Percentiles rank a stretch among this genome's conserved stretches.
Conservation (phyloP, 2,797 vertebrate genomes). For the Arnoldichthys spilopterus region DNA sequence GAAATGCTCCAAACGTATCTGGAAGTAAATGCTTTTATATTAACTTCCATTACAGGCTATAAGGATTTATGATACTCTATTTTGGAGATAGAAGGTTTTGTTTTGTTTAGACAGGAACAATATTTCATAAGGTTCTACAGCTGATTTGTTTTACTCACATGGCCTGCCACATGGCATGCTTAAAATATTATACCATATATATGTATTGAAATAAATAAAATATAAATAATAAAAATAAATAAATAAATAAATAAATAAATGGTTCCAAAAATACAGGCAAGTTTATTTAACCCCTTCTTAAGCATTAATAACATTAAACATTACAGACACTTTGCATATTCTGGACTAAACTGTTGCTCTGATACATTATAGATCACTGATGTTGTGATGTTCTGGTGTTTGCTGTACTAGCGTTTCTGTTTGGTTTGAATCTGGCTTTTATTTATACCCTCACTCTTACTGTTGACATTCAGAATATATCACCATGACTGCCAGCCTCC, state of each 20-base stretch:
- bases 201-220: no score
- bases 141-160: no score
- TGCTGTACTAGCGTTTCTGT: not conserved
- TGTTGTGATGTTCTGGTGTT: not conserved
- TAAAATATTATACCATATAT: no score
- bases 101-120: no score
- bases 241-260: not conserved
- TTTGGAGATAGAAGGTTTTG: no score
- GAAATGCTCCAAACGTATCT: no score
- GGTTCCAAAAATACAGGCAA: not conserved
- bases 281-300: not conserved
- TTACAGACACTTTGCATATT: not conserved
- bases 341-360: not conserved
- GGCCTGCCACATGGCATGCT: no score
- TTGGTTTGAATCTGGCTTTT: conserved; percentile 35
- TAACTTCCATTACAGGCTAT: no score
- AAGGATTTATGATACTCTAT: no score
- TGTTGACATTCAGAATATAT: conserved; percentile 5
- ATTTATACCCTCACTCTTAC: conserved; percentile 16
- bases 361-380: not conserved
- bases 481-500: not conserved
- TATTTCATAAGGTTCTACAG: no score
- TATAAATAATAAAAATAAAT: no score
- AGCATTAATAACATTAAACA: not conserved
- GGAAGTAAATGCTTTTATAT: no score